phyloP scores from a whole-genome alignment of 2,888 invertebrate genomes.

The Ochlodes sylvanus region DNA sequence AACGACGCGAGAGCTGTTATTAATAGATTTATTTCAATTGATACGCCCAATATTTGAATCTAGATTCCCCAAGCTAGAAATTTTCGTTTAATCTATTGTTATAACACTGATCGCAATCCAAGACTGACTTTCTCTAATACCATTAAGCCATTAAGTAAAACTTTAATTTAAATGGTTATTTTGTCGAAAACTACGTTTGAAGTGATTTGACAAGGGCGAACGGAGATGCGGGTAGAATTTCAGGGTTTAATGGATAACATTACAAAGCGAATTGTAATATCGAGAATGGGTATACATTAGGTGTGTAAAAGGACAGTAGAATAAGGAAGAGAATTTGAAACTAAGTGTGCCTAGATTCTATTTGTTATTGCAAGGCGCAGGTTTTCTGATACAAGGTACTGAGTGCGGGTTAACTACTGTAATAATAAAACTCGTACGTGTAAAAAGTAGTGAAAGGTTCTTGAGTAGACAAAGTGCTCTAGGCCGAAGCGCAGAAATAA shows the following conservation, averaged over 20 bases:
- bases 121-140: not conserved
- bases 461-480: not conserved
- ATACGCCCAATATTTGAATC: no score
- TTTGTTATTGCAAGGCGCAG: no score
- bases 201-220: conserved; percentile 26
- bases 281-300: no score
- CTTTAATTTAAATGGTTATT: conserved; percentile 24
- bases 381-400: no score
- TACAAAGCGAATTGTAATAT: not conserved
- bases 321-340: no score
- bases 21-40: no score
- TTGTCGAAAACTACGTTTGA: conserved; percentile 17
- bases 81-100: no score
- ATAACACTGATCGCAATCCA: no score
- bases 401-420: not conserved
- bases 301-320: no score
- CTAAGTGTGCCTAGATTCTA: conserved; percentile 1
- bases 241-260: conserved; percentile 20
- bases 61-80: no score
- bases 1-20: no score
- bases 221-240: conserved; percentile 28
- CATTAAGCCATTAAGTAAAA: not conserved
- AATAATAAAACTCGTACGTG: conserved; percentile 9
- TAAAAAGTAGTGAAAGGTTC: not conserved
- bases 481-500: not conserved